Evolutionary conservation across 1,140 invertebrate species (phyloP).

Genomic region (Drosophila busckii): DNA sequence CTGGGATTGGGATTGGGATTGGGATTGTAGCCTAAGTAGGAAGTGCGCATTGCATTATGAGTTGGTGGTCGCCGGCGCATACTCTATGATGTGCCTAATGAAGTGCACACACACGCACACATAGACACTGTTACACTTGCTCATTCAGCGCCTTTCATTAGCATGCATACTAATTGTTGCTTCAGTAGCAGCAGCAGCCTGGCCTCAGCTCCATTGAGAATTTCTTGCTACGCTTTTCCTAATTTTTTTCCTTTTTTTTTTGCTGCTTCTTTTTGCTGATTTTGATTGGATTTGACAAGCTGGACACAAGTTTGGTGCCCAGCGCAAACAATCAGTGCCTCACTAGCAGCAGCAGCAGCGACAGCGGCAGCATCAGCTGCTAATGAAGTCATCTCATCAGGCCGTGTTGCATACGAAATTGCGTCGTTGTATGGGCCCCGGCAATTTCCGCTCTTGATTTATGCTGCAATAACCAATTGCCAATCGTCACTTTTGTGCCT

Average conservation of each 20-base stretch:
- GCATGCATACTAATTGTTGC: constrained; percentile 65
- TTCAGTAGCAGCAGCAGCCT: no score
- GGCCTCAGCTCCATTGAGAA: constrained; percentile 14
- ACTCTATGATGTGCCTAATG: constrained; percentile 45
- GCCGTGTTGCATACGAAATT: constrained; percentile 47
- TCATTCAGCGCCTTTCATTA: constrained; percentile 50
- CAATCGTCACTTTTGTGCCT: no score
- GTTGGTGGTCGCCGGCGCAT: constrained; percentile 11
- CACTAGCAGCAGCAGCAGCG: constrained; percentile 14
- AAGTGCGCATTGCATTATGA: constrained; percentile 31
- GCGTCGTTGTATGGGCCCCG: constrained; percentile 32
- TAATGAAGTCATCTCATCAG: constrained; percentile 71
- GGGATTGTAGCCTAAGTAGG: not conserved
- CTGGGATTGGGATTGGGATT: not conserved
- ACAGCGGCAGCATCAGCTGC: constrained; percentile 28
- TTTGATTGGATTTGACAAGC: constrained; percentile 51
- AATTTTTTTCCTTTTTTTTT: not conserved
- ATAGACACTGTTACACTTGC: not conserved
- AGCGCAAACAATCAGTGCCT: constrained; percentile 50
- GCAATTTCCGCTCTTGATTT: constrained; percentile 61
- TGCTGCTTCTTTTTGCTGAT: constrained; percentile 28
- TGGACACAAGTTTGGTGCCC: constrained; percentile 14
- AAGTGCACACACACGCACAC: constrained; percentile 36
- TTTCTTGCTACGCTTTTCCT: constrained; percentile 43
- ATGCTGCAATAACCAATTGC: constrained; percentile 26